Evolutionary conservation across 2,113 vertebrate species (phyloP).

Genomic region (Protobothrops flavoviridis): DNA sequence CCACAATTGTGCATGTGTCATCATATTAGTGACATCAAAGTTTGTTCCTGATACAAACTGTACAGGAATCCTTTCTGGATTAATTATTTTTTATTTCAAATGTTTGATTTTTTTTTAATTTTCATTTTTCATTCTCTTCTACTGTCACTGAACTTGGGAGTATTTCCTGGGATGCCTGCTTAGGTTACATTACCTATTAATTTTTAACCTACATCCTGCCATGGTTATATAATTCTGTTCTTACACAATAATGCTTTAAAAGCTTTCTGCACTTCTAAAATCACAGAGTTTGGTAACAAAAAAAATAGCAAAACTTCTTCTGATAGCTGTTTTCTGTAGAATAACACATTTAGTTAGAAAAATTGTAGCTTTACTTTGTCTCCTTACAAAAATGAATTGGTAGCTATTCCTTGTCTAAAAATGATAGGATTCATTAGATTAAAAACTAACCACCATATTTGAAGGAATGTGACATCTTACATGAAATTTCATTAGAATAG

Average conservation of each 20-base stretch:
- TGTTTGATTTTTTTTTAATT: not conserved
- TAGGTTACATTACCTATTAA: not conserved
- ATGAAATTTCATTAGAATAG: not conserved
- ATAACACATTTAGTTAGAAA: not conserved
- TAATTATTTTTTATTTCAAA: not conserved
- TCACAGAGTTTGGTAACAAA: not conserved
- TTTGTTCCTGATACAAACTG: not conserved
- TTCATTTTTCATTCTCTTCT: not conserved
- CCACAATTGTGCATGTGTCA: not conserved
- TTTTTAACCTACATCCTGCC: not conserved
- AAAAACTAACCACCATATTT: not conserved
- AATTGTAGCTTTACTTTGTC: not conserved
- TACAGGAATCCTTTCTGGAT: not conserved
- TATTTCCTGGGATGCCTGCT: not conserved
- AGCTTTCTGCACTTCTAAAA: constrained; percentile 7
- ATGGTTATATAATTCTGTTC: not conserved
- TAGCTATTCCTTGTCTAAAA: not conserved
- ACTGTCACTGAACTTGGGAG: not conserved
- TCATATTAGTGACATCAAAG: not conserved
- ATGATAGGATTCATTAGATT: not conserved
- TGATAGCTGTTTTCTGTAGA: not conserved
- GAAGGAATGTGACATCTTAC: not conserved
- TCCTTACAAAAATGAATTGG: not conserved
- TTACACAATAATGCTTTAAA: not conserved
- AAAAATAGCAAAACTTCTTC: not conserved